Evolutionary conservation across 2,797 vertebrate species (phyloP).

Genomic region (Euthynnus affinis): DNA sequence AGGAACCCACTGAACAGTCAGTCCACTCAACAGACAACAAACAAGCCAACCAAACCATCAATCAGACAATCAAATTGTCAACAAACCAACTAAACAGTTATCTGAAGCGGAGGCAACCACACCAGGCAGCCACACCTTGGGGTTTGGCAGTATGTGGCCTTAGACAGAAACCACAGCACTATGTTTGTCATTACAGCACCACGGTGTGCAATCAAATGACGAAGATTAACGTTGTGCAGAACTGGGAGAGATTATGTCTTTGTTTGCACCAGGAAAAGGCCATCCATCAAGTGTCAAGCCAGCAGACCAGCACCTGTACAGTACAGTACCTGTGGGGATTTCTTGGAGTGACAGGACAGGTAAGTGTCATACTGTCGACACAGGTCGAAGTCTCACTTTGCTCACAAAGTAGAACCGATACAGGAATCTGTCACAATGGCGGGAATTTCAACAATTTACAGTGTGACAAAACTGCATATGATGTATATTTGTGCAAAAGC

Average conservation of each 20-base stretch:
- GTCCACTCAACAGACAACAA: constrained; percentile 22
- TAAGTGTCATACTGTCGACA: too few species aligned
- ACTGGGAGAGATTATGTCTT: constrained; percentile 60
- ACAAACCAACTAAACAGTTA: constrained; percentile 26
- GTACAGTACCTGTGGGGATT: constrained; percentile 11
- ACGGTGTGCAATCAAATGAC: constrained; percentile 52
- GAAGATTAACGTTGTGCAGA: constrained; percentile 61
- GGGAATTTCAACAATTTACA: constrained; percentile 3
- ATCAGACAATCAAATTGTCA: constrained; percentile 24
- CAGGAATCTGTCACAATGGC: not conserved
- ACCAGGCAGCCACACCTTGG: constrained; percentile 54
- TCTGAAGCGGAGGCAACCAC: constrained; percentile 18
- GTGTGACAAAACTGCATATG: not conserved
- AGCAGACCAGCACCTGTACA: constrained; percentile 13
- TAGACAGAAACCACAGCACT: constrained; percentile 32
- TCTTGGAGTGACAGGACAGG: constrained; percentile 16
- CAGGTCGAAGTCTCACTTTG: not conserved
- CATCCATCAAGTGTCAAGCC: constrained; percentile 26
- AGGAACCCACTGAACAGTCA: not conserved
- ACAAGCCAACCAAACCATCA: constrained; percentile 4
- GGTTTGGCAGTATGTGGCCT: constrained; percentile 40
- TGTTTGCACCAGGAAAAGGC: constrained; percentile 55
- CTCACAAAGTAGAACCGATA: not conserved
- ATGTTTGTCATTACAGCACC: constrained; percentile 66
- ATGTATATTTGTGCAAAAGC: too few species aligned